Percentiles rank a stretch among this genome's conserved stretches.
phyloP scores from a whole-genome alignment of 2,113 vertebrate genomes.

The Microcebus griseorufus region DNA sequence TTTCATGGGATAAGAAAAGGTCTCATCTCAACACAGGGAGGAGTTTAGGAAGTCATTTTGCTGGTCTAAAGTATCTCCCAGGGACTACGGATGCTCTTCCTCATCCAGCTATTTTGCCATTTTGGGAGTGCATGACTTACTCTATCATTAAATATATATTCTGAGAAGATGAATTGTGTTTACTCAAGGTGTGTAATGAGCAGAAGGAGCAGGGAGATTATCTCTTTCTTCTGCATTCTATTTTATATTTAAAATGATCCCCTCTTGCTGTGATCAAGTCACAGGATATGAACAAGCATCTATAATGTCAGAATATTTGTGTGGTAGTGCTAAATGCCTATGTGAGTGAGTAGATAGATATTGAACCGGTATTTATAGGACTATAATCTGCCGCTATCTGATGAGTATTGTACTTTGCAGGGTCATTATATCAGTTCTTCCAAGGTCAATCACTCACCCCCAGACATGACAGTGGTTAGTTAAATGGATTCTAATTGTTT shows the following conservation, averaged over 20 bases:
- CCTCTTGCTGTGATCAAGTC: neutral
- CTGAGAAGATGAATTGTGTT: constrained; percentile 39
- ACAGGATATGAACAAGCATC: neutral
- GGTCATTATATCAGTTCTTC: neutral
- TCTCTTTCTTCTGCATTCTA: neutral
- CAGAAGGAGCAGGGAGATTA: neutral
- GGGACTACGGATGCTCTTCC: neutral
- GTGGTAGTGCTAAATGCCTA: neutral
- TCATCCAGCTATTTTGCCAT: neutral
- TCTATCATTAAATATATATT: neutral
- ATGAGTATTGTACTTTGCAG: neutral
- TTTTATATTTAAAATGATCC: neutral
- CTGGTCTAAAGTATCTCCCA: neutral
- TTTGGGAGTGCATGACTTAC: neutral
- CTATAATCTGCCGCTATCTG: neutral
- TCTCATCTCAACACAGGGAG: neutral
- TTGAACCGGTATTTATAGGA: neutral
- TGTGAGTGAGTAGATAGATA: neutral
- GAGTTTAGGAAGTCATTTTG: neutral
- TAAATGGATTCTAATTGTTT: neutral
- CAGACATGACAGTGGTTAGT: neutral
- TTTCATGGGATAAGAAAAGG: neutral
- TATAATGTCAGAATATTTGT: constrained; percentile 30
- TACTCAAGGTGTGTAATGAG: neutral
- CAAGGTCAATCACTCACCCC: neutral